Percentiles rank a stretch among this genome's conserved stretches.
These are phyloP conservation scores for Poecilia gillii DNA, from an alignment of 2,797 vertebrate species.

Conservation along the genomic window DNA sequence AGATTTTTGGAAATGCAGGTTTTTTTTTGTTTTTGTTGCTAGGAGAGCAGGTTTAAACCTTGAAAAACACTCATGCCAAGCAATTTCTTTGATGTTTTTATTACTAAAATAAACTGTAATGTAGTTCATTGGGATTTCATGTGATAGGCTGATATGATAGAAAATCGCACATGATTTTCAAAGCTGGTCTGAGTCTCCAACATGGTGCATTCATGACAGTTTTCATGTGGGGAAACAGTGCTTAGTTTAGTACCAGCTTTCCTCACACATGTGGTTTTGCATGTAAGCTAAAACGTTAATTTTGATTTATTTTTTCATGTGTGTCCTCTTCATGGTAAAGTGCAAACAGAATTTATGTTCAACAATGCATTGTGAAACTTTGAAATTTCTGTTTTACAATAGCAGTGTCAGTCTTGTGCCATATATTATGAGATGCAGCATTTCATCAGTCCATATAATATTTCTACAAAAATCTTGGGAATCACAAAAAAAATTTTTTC, in stretches of 20 bases:
- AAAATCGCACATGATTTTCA: neutral
- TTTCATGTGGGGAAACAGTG: neutral
- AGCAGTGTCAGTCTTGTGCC: neutral
- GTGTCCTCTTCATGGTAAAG: neutral
- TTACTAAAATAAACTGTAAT: neutral
- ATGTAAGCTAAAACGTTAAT: neutral
- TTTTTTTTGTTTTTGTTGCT: neutral
- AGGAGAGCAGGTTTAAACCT: neutral
- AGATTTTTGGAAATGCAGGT: neutral
- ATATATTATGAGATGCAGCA: neutral
- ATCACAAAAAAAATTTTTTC: too few relatives aligned
- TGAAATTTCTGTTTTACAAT: neutral
- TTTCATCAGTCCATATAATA: neutral
- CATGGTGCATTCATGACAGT: neutral
- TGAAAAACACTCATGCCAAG: neutral
- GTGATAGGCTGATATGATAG: neutral
- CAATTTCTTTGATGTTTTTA: constrained; percentile 1
- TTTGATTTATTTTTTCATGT: neutral
- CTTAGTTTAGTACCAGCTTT: neutral
- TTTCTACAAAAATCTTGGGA: neutral
- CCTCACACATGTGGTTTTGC: neutral
- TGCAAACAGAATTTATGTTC: neutral
- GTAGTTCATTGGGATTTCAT: neutral
- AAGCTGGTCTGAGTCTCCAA: neutral
- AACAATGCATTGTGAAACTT: neutral